Evolutionary conservation across 2,113 vertebrate species (phyloP), one percentile per base, ranked within the genome.

Genomic region (Lathamus discolor): DNA sequence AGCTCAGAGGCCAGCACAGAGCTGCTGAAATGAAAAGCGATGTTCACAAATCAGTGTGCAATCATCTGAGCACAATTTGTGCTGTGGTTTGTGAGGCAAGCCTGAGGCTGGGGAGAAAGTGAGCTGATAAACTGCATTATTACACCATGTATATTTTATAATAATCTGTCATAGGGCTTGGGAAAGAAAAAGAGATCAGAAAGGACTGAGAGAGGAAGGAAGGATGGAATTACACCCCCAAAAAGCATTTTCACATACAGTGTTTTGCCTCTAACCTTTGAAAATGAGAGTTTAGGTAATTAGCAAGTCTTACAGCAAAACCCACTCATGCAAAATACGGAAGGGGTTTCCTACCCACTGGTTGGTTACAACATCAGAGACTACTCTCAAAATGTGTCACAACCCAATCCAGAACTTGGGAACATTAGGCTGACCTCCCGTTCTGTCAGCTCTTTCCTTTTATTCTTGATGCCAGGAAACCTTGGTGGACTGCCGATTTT

Each of bases 341-440:
- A 92, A 61, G 10, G 13, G 5, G 12, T n/a, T 82, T 72, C 48
- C 14, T 48, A 48, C 11, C 18, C 35, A 8, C 9, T 55, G 17
- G 39, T 11, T 62, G 22, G 7, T 8, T 55, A 76, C 11, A 73
- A 24, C 20, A 33, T 15, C 67, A 74, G 37, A 49, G 20, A 13
- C 41, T 57, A 44, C 28, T 28, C 63, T 55, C 4, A 0, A 66
- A 66, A 17, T 31, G 18, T 35, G 17, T 14, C 46, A 69, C 39
- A 19, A 83, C n/a, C 35, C 2, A 3, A 43, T 10, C 11, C 64
- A 64, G 48, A 55, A 61, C 25, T 16, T 31, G 23, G 8, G 8
- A 86, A 14, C 2, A 0, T 0, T 46, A 13, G 6, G 15, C 11
- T 62, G 22, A 81, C 2, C 11, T 39, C 46, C 31, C 10, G 9